phyloP scores from a whole-genome alignment of 2,113 vertebrate species.

The Otolemur garnettii region DNA sequence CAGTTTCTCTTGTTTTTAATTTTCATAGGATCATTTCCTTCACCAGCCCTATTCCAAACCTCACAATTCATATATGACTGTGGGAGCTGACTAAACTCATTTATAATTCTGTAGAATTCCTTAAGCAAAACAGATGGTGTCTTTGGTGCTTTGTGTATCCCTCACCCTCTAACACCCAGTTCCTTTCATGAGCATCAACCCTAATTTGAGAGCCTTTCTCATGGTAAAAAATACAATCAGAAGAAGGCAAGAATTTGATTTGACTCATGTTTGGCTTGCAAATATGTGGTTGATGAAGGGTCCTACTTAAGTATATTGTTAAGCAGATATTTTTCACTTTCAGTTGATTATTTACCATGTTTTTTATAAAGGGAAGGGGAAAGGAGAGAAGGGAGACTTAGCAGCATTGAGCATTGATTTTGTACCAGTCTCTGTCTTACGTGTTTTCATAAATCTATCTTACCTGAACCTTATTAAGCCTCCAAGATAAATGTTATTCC shows the following conservation, averaged over 20 bases:
- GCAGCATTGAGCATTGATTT: not conserved
- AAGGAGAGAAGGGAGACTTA: not conserved
- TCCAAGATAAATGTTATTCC: slow-evolving; percentile 33
- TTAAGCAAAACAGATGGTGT: not conserved
- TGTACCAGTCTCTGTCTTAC: not conserved
- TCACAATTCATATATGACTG: not conserved
- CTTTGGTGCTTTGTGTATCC: not conserved
- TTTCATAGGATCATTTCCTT: not conserved
- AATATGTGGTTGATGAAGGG: slow-evolving; percentile 29
- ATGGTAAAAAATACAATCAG: not conserved
- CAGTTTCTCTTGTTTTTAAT: not conserved
- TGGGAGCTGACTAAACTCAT: not conserved
- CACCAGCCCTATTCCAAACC: not conserved
- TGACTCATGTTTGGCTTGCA: slow-evolving; percentile 42
- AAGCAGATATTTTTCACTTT: slow-evolving; percentile 32
- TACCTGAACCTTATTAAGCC: slow-evolving; percentile 26
- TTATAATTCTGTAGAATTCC: not conserved
- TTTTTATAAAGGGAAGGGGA: slow-evolving; percentile 20
- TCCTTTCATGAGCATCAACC: not conserved
- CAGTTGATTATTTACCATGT: slow-evolving; percentile 44
- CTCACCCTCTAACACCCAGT: not conserved
- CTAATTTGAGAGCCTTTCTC: not conserved
- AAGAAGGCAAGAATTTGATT: slow-evolving; percentile 9
- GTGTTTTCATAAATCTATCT: slow-evolving; percentile 20
- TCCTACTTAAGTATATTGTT: not conserved